Evolutionary conservation across 2,113 vertebrate species (phyloP), one percentile per base, ranked within the genome.

Genomic region (Tyto alba): DNA sequence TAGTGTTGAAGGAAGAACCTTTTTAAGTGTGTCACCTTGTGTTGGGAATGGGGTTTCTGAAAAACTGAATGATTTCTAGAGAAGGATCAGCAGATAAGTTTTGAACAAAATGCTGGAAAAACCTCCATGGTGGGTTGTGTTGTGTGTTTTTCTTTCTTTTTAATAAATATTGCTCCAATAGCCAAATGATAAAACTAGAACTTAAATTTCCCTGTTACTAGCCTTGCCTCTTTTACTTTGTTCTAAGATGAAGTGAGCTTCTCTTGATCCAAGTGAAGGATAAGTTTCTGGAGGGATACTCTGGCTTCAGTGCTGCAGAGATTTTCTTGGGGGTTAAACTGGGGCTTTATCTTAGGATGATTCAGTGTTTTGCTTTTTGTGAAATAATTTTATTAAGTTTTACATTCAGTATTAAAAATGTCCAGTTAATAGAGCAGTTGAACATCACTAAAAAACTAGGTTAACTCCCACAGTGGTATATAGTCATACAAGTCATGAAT

Each of bases 401-500:
- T 53, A 53, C 30, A 79, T 90, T 68, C 40, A 13, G 11, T 90
- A 48, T 93, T 88, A 83, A 90, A 86, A 73, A 60, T 56, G 47
- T 85, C 88, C 32, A 16, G 36, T 74, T 94, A 85, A 88, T 72
- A 67, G 9, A 92, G 76, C 59, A 86, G 32, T 41, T 83, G 43
- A 91, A 73, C 13, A 56, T 72, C 29, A 66, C 40, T 62, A 26
- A 66, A 93, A 94, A 96, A 86, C 27, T 90, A 48, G 88, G 89
- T 90, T 93, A 93, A 62, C 59, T 95, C 79, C 90, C 86, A 57
- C n/a, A 83, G 92, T 77, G 83, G 21, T 93, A 55, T 0, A 2
- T 47, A 92, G 86, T 88, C 83, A 93, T 29, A 69, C 17, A 81
- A 93, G 68, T 90, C 6, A 95, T 86, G 90, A 62, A 95, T 93